Conservation (phyloP, 2,113 vertebrate species). For the Columba janthina region DNA sequence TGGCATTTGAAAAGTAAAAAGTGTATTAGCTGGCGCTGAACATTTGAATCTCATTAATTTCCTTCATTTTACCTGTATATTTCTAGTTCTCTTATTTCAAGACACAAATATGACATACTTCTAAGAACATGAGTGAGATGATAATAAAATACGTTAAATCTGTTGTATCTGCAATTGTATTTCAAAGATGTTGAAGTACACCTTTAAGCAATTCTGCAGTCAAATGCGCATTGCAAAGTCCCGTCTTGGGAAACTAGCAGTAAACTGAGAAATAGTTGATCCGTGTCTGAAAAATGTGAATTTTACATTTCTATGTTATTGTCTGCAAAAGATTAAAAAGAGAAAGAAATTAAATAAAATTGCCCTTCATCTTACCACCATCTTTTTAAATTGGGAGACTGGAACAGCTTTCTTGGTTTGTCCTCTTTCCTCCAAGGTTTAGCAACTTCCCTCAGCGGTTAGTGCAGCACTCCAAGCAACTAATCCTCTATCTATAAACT, state of each 20-base stretch:
- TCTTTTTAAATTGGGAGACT: background rate
- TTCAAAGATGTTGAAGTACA: background rate
- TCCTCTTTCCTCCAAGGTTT: conserved; percentile 12
- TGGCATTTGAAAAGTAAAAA: background rate
- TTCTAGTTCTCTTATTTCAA: background rate
- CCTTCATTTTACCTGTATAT: background rate
- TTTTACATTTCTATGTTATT: background rate
- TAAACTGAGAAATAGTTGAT: background rate
- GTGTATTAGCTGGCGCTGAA: background rate
- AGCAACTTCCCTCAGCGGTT: conserved; percentile 25
- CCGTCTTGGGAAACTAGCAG: background rate
- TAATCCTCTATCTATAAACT: conserved; percentile 60
- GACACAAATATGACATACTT: background rate
- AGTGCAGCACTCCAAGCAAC: conserved; percentile 36
- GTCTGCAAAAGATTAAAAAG: background rate
- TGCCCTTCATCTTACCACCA: background rate
- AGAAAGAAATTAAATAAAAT: background rate
- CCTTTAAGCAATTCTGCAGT: background rate
- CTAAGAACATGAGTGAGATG: background rate
- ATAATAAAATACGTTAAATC: background rate
- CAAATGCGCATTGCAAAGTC: background rate
- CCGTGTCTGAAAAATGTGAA: background rate
- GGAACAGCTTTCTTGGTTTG: conserved; percentile 6
- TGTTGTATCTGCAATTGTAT: background rate
- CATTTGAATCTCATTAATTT: background rate